Conservation (phyloP, 2,113 vertebrate genomes). For the Bos indicus region DNA sequence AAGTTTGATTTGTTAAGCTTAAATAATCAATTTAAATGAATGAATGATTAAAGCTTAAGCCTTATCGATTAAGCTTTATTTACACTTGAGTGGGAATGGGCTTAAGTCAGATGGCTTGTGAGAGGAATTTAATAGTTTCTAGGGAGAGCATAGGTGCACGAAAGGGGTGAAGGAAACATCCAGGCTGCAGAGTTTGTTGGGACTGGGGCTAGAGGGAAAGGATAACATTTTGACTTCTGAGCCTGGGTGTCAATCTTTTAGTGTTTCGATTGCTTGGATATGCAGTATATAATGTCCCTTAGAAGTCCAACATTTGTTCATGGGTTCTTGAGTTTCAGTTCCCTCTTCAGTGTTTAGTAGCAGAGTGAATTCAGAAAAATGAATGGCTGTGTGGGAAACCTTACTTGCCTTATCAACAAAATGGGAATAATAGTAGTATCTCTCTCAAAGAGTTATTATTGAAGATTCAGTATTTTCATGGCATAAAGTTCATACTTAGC, state of each 20-base stretch:
- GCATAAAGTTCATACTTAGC: background rate
- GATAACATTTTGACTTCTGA: background rate
- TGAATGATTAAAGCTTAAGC: constrained; percentile 49
- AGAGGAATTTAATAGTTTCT: constrained; percentile 4
- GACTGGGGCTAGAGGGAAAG: background rate
- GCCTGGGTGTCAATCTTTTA: background rate
- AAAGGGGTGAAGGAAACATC: background rate
- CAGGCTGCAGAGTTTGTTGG: background rate
- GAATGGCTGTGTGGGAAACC: constrained; percentile 27
- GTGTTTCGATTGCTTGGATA: background rate
- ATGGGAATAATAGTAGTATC: background rate
- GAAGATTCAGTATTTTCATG: background rate
- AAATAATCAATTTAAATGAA: constrained; percentile 53
- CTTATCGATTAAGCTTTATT: constrained; percentile 51
- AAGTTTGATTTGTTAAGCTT: constrained; percentile 42
- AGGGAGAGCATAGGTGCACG: background rate
- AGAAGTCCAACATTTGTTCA: background rate
- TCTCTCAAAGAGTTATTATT: background rate
- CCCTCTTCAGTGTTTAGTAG: background rate
- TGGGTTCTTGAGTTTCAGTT: constrained; percentile 19
- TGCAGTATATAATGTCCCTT: background rate
- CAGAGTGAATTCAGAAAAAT: constrained; percentile 17
- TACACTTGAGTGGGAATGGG: background rate
- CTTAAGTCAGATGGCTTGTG: constrained; percentile 26
- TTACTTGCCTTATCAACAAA: background rate